Evolutionary conservation across 2,113 vertebrate genomes (phyloP), one percentile per base, ranked within the genome.

Genomic region (Gnathochromis pfefferi): DNA sequence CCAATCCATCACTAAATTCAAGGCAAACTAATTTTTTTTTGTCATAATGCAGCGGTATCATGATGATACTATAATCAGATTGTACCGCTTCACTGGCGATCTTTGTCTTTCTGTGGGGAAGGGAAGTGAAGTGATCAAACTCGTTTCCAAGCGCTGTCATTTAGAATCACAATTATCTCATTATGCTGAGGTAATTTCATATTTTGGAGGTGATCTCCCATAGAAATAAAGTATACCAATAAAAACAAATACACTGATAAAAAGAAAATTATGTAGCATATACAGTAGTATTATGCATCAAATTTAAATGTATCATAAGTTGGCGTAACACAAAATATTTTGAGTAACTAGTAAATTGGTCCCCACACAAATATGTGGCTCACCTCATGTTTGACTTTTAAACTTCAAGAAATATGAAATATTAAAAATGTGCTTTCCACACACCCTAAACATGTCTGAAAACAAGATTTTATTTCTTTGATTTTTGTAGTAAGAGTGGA

Each of bases 101-200:
- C 70, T 49, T 78, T 49, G 70, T 78, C 23, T 49, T n/a, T 78
- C 70, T 49, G 4, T 4, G 16, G 4, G 14, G 21, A 73, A 45
- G 14, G 3, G n/a, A 73, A 73, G 0, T 42, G n/a, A 23, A 28
- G 42, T 47, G 70, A 75, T 47, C 68, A 47, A 26, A 26, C 40
- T 75, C 3, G 10, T 49, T 31, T 47, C 23, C 16, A 1, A 75
- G 0, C 9, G 3, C 14, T 0, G 16, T 31, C 4, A 3, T 49
- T 49, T 78, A 78, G 16, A 78, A 28, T 78, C 23, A 31, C 23
- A 49, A 31, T 49, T 1, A 75, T 75, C 23, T 49, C 42, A n/a
- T 28, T 31, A 49, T 19, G 0, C 70, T 73, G 38, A 73, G 65
- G 1, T 73, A 42, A 28, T 47, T 31, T 49, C 26, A 19, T 21